These are phyloP conservation scores for Ditula angustiorana DNA, from an alignment of 2,888 invertebrate species.

Conservation along the genomic window DNA sequence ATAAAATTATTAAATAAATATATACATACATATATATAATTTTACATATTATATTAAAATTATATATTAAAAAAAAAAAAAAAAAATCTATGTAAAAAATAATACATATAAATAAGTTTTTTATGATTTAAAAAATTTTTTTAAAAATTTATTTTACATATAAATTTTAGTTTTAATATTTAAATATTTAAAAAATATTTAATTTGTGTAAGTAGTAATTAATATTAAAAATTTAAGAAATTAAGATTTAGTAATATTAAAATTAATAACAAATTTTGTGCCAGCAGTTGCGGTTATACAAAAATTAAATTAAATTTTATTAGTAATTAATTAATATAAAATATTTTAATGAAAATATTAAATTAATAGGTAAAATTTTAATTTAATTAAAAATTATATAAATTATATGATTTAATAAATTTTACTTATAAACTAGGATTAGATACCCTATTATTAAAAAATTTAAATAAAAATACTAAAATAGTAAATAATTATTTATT, in stretches of 20 bases:
- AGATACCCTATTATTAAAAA: slow-evolving; percentile 89
- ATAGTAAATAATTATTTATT: slow-evolving; percentile 86
- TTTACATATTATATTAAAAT: slow-evolving; percentile 43
- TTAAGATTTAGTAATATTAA: slow-evolving; percentile 86
- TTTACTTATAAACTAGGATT: slow-evolving; percentile 87
- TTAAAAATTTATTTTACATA: too few species aligned
- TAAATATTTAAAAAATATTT: slow-evolving; percentile 77
- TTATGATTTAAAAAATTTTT: too few species aligned
- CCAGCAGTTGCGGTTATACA: slow-evolving; percentile 90
- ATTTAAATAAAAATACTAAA: slow-evolving; percentile 77
- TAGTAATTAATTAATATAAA: slow-evolving; percentile 44
- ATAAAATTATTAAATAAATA: slow-evolving; percentile 40
- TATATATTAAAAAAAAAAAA: slow-evolving; percentile 58
- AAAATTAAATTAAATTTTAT: slow-evolving; percentile 82
- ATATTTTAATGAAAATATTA: slow-evolving; percentile 66
- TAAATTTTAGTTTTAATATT: too few species aligned
- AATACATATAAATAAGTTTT: slow-evolving; percentile 68
- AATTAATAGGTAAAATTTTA: slow-evolving; percentile 86
- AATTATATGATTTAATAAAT: slow-evolving; percentile 71
- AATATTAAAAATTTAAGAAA: slow-evolving; percentile 85
- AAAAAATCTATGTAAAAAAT: slow-evolving; percentile 62
- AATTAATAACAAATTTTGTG: slow-evolving; percentile 88
- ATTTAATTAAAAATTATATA: slow-evolving; percentile 71
- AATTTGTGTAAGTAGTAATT: slow-evolving; percentile 74
- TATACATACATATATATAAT: slow-evolving; percentile 39